Conservation (phyloP, 2,113 vertebrate genomes). For the Larimichthys polyactis region DNA sequence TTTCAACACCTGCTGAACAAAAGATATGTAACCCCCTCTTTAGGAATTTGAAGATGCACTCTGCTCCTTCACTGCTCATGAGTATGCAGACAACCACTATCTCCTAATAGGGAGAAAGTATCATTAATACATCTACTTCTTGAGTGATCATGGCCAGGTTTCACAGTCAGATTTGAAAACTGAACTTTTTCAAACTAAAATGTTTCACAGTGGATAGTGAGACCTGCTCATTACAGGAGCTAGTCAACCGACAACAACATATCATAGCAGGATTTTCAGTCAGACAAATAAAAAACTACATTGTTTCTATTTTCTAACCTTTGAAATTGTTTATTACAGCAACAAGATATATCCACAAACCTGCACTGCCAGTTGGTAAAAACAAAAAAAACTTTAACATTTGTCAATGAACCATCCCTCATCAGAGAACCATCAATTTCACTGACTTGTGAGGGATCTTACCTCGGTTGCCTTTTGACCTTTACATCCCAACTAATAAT, state of each 20-base stretch:
- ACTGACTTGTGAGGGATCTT: neutral
- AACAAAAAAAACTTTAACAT: neutral
- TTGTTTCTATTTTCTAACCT: too few species aligned
- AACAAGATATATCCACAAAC: too few species aligned
- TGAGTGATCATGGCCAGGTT: neutral
- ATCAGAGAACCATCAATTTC: neutral
- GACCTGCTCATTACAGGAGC: constrained; percentile 7
- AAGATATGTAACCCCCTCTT: neutral
- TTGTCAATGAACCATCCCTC: neutral
- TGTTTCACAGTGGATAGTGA: neutral
- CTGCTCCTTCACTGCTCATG: too few species aligned
- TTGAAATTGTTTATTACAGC: too few species aligned
- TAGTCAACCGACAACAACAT: neutral
- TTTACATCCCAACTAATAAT: neutral
- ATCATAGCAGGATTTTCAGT: neutral
- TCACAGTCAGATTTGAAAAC: neutral
- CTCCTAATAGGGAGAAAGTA: neutral
- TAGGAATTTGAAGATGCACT: neutral
- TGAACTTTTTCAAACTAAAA: neutral
- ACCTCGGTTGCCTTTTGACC: neutral
- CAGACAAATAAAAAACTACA: neutral
- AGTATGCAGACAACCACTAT: neutral
- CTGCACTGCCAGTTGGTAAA: too few species aligned
- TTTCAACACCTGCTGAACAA: neutral
- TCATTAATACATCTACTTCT: neutral